These are phyloP conservation scores for Drosophila hydei DNA, from an alignment of 1,140 invertebrate genomes.

Conservation along the genomic window DNA sequence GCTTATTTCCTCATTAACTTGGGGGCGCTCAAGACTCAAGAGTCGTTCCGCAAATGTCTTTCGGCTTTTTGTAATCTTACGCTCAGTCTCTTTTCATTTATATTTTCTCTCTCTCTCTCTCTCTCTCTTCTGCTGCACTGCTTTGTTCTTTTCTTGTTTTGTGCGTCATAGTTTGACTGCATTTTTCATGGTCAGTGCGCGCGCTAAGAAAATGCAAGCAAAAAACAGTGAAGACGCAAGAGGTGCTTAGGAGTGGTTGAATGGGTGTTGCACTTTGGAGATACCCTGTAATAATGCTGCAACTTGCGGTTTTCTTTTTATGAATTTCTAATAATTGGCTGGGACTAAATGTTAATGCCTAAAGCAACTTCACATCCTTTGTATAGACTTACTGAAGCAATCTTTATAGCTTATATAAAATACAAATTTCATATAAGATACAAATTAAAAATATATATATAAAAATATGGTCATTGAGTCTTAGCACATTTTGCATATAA, in stretches of 20 bases:
- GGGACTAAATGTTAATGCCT: too few relatives aligned
- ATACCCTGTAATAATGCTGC: constrained; percentile 21
- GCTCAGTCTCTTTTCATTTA: constrained; percentile 45
- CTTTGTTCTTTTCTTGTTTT: constrained; percentile 47
- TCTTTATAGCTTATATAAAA: too few relatives aligned
- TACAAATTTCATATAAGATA: too few relatives aligned
- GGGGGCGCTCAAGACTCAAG: constrained; percentile 23
- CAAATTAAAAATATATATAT: too few relatives aligned
- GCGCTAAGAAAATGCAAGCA: constrained; percentile 17
- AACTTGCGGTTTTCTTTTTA: too few relatives aligned
- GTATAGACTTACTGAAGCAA: too few relatives aligned
- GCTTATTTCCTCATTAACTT: constrained; percentile 80
- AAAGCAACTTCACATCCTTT: too few relatives aligned
- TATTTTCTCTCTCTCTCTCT: constrained; percentile 44
- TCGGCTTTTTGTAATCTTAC: constrained; percentile 62
- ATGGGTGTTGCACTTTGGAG: not conserved
- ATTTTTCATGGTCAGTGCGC: constrained; percentile 52
- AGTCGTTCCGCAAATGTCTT: constrained; percentile 33
- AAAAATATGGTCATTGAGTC: too few relatives aligned
- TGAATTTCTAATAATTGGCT: too few relatives aligned
- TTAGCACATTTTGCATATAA: too few relatives aligned
- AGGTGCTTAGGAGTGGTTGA: too few relatives aligned
- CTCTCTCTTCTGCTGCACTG: constrained; percentile 30
- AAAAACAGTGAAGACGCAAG: not conserved
- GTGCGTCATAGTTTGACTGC: constrained; percentile 54